Conservation (phyloP, 2,888 invertebrate genomes). For the Hypomecis punctinalis region DNA sequence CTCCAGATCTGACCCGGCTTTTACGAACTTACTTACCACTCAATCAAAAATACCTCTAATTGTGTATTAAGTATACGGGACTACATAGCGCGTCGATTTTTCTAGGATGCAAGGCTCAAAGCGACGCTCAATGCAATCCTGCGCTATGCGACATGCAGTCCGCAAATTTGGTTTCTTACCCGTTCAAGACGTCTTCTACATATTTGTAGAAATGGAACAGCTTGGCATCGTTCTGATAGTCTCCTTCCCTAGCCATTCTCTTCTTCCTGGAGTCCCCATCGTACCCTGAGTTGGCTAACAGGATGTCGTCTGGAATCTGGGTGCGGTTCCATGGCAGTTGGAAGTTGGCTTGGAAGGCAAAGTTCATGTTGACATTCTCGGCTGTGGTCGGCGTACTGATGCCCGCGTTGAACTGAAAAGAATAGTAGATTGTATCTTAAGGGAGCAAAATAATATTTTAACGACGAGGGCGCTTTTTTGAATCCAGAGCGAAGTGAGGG, state of each 20-base stretch:
- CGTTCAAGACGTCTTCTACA: constrained; percentile 64
- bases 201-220: constrained; percentile 75
- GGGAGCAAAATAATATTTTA: no score
- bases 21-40: no score
- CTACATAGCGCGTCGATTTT: no score
- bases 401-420: constrained; percentile 74
- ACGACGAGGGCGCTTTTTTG: no score
- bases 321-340: constrained; percentile 76
- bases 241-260: constrained; percentile 46
- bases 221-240: constrained; percentile 67
- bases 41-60: no score
- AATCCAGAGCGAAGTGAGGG: no score
- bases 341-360: constrained; percentile 79
- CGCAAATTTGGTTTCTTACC: constrained; percentile 48
- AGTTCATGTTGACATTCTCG: constrained; percentile 70
- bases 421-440: no score
- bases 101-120: no score
- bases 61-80: no score
- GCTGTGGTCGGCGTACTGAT: constrained; percentile 69
- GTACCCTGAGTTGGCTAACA: constrained; percentile 68
- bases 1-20: no score
- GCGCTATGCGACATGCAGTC: no score
- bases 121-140: no score
- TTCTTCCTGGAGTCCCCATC: constrained; percentile 61
- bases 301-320: constrained; percentile 73